phyloP scores from a whole-genome alignment of 2,797 vertebrate genomes.

The Enteromius unitaeniatus region DNA sequence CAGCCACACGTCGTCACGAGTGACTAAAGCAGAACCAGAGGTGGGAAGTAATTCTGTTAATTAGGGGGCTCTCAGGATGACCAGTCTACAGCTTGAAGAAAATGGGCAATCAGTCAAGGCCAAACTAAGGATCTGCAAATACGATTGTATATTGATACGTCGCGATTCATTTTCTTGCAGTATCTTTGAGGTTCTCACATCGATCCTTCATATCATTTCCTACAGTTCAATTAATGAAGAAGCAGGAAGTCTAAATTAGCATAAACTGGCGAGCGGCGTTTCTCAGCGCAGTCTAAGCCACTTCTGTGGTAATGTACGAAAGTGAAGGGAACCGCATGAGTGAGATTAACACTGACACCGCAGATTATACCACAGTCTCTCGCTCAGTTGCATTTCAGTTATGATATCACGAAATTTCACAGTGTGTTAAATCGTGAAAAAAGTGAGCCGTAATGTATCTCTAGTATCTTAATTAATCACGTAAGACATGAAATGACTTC shows the following conservation, averaged over 20 bases:
- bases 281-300: neutral
- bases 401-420: neutral
- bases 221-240: constrained; percentile 1
- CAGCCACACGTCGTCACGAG: constrained; percentile 70
- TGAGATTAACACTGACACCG: constrained; percentile 7
- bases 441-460: neutral
- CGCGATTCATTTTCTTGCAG: neutral
- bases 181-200: neutral
- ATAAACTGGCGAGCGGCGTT: neutral
- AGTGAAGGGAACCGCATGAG: neutral
- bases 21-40: constrained; percentile 75
- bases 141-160: neutral
- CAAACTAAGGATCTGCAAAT: constrained; percentile 15
- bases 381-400: neutral
- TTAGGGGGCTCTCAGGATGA: constrained; percentile 68
- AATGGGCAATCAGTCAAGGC: neutral
- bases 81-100: constrained; percentile 43
- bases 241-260: constrained; percentile 17
- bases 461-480: neutral
- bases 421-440: neutral
- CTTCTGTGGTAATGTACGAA: constrained; percentile 14
- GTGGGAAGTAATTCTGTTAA: constrained; percentile 79
- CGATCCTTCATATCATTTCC: neutral
- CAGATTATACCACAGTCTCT: constrained; percentile 1
- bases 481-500: neutral